Evolutionary conservation across 2,888 invertebrate genomes (phyloP), one percentile per base, ranked within the genome.

Genomic region (Trichogramma evanescens): DNA sequence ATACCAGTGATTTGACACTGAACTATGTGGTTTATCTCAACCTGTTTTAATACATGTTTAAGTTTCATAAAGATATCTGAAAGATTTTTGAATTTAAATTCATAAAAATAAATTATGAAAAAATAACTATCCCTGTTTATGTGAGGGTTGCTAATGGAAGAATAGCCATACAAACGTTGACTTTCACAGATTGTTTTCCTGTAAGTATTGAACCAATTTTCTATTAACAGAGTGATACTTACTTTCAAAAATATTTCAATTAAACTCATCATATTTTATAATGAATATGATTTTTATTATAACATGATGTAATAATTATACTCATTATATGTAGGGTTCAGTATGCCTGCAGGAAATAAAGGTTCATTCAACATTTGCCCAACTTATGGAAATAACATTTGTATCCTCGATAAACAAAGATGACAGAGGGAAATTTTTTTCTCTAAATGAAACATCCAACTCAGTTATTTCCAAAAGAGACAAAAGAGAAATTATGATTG

Each of bases 161-260:
- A 71, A 80, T 92, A 63, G 72, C 75, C 7, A 64, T 76, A 56
- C 75, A 76, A 83, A 86, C 76, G 70, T 78, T 92, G 43, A 81
- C 86, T 54, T 89, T 92, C 74, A 84, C 86, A 65, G 86, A 89
- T 74, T 89, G 89, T 71, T 93, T 91, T 82, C 93, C 91, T 64
- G 90, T 89, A 80, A 84, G 85, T 82, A 65, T 42, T 6, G 10
- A 57, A 44, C n/a, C n/a, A n/a, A n/a, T n/a, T n/a, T n/a, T n/a
- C n/a, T 57, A 38, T 50, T 49, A 42, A 43, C 13, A 26, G 55
- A 44, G 41, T 48, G 9, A 48, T 9, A 46, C 9, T 5, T 43
- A 52, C 38, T 43, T 13, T 7, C n/a, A 41, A 42, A 6, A n/a
- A n/a, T n/a, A n/a, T n/a, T n/a, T n/a, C n/a, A n/a, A n/a, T n/a